Conservation (phyloP, 2,113 vertebrate species). For the Seriola quinqueradiata region DNA sequence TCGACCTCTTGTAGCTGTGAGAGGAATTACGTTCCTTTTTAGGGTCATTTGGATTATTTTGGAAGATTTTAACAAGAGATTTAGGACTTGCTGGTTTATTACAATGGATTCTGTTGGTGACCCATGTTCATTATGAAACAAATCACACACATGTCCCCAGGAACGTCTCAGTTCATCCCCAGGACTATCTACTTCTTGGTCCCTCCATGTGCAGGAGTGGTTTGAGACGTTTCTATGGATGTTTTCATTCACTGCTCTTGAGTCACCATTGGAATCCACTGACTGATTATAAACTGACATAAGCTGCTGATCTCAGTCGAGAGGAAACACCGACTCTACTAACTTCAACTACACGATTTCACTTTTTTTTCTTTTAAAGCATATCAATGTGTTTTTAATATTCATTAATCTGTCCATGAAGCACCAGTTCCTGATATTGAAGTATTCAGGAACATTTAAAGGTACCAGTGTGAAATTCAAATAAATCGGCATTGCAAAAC, state of each 20-base stretch:
- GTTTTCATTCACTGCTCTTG: neutral
- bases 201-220: neutral
- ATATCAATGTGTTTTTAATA: constrained; percentile 39
- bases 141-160: neutral
- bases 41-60: no score
- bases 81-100: no score
- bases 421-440: constrained; percentile 19
- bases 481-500: constrained; percentile 47
- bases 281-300: constrained; percentile 3
- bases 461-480: constrained; percentile 28
- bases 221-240: neutral
- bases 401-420: constrained; percentile 52
- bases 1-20: no score
- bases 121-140: neutral
- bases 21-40: no score
- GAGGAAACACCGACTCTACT: neutral
- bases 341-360: no score
- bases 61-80: no score
- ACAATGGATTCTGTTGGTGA: no score
- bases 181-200: neutral
- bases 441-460: constrained; percentile 23
- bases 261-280: neutral
- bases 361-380: neutral
- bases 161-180: no score
- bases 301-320: constrained; percentile 6